A percentile compares a stretch with the other conserved stretches of the same genome.
Evolutionary conservation across 92 coral and sea anemone genomes (phyloP).

Genomic region (Meandrina meandrites): DNA sequence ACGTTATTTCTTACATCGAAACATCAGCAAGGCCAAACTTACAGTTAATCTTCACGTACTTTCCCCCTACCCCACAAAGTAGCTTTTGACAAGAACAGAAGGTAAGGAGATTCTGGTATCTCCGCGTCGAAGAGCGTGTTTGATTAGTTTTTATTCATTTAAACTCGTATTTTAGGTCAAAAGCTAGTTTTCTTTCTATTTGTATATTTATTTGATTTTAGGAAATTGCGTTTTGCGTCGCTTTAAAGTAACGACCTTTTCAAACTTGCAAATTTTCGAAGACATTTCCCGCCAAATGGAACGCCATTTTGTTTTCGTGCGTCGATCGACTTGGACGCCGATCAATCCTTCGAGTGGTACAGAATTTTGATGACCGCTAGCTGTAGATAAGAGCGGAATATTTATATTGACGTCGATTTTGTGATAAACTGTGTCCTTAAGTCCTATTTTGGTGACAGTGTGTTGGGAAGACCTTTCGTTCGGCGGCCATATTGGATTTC

Average conservation of each 20-base stretch:
- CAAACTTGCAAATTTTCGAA: not conserved
- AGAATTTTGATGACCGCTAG: slow-evolving; percentile 23
- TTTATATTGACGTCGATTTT: slow-evolving; percentile 22
- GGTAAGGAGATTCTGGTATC: not conserved
- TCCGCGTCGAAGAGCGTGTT: not conserved
- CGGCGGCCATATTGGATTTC: slow-evolving; percentile 47
- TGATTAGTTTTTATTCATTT: not conserved
- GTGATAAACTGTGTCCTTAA: slow-evolving; percentile 12
- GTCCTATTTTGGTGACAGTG: slow-evolving; percentile 10
- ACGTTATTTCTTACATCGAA: not conserved
- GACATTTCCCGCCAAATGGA: slow-evolving; percentile 61
- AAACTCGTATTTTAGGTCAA: not conserved
- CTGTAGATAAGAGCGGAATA: slow-evolving; percentile 10
- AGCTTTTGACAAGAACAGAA: not conserved
- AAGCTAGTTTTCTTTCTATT: not conserved
- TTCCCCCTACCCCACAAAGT: slow-evolving; percentile 31
- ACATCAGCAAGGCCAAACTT: not conserved
- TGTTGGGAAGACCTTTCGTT: not conserved
- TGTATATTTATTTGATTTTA: not conserved
- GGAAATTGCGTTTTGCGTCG: not conserved
- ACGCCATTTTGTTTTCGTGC: slow-evolving; percentile 65
- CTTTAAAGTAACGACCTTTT: not conserved
- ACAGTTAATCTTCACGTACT: not conserved
- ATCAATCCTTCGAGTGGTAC: not conserved
- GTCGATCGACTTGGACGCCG: not conserved